phyloP scores from a whole-genome alignment of 2,888 invertebrate species.

The Tetragnatha montana region DNA sequence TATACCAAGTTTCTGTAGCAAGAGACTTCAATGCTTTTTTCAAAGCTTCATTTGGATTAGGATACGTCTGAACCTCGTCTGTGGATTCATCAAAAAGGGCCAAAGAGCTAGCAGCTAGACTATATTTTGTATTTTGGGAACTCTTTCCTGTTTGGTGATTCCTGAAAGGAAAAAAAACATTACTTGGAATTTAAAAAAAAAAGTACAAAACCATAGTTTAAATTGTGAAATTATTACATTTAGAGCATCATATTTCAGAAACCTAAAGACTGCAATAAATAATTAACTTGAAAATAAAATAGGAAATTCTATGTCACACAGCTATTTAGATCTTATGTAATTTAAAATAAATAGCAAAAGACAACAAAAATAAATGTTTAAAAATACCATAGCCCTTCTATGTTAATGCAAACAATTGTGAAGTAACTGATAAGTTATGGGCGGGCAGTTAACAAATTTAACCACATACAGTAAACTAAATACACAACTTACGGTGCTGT shows the following conservation, averaged over 20 bases:
- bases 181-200: too few relatives aligned
- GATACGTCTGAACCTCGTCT: conserved; percentile 48
- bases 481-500: conserved; percentile 46
- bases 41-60: conserved; percentile 82
- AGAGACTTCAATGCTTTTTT: conserved; percentile 79
- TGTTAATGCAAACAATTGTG: too few relatives aligned
- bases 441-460: not conserved
- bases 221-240: too few relatives aligned
- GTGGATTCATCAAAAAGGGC: conserved; percentile 66
- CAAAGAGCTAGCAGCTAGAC: conserved; percentile 67
- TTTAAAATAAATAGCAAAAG: too few relatives aligned
- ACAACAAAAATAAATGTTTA: too few relatives aligned
- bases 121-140: conserved; percentile 55
- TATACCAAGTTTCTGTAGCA: conserved; percentile 76
- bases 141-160: conserved; percentile 22
- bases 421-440: not conserved
- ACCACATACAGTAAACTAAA: not conserved
- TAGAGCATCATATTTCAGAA: too few relatives aligned
- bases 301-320: too few relatives aligned
- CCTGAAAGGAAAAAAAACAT: conserved; percentile 11
- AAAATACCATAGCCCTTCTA: too few relatives aligned
- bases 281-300: too few relatives aligned
- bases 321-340: too few relatives aligned
- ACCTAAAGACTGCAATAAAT: too few relatives aligned
- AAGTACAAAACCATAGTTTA: too few relatives aligned